Conservation (phyloP, 2,888 invertebrate genomes). For the Rosalia funebris region DNA sequence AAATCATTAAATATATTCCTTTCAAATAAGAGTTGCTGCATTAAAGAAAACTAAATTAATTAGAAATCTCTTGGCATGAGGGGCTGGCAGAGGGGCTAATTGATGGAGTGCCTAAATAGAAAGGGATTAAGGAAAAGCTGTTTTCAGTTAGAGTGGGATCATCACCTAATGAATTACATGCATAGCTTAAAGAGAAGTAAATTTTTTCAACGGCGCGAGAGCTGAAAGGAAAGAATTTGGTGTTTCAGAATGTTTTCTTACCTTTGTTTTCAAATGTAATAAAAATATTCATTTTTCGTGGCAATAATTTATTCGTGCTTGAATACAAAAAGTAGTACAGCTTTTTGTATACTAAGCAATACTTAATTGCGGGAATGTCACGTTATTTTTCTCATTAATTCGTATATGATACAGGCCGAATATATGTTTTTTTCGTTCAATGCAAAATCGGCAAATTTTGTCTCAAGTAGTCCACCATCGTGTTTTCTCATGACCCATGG, state of each 20-base stretch:
- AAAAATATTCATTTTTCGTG: no score
- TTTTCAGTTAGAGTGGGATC: constrained; percentile 3
- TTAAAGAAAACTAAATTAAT: constrained; percentile 37
- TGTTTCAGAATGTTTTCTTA: background rate
- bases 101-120: constrained; percentile 26
- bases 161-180: constrained; percentile 17
- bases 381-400: no score
- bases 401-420: no score
- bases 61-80: constrained; percentile 30
- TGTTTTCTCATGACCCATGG: no score
- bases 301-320: no score
- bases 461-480: no score
- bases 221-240: background rate
- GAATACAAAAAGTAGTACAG: no score
- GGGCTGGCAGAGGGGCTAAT: constrained; percentile 14
- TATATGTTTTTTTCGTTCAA: no score
- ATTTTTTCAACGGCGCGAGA: background rate
- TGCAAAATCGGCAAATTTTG: no score
- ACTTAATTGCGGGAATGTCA: no score
- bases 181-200: constrained; percentile 7
- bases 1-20: no score
- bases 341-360: no score
- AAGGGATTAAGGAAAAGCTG: constrained; percentile 17
- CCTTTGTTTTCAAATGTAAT: background rate
- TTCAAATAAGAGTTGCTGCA: constrained; percentile 32